These are phyloP conservation scores for Steinernema scapterisci DNA, from an alignment of 2,888 invertebrate species.

Conservation along the genomic window DNA sequence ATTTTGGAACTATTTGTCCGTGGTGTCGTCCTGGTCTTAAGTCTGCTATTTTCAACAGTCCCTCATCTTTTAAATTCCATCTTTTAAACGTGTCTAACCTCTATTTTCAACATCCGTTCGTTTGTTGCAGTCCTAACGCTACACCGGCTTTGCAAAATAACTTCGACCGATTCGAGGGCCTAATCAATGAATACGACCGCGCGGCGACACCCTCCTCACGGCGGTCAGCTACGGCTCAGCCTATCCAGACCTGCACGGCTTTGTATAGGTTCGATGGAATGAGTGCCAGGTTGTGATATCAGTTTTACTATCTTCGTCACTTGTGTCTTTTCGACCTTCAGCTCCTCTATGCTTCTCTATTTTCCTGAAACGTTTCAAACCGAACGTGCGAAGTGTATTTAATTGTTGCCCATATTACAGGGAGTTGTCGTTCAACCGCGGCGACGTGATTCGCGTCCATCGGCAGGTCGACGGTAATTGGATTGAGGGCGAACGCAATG, in stretches of 20 bases:
- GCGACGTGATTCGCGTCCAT: constrained; percentile 58
- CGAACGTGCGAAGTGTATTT: not conserved
- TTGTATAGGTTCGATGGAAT: constrained; percentile 53
- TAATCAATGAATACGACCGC: constrained; percentile 51
- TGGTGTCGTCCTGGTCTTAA: not conserved
- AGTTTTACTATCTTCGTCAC: not conserved
- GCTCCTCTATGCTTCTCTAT: not conserved
- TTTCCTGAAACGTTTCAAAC: not conserved
- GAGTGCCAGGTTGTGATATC: constrained; percentile 39
- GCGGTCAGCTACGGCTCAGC: constrained; percentile 26
- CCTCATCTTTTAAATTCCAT: not conserved
- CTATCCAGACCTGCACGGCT: constrained; percentile 49
- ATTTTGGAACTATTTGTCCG: not conserved
- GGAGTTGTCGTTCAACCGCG: constrained; percentile 58
- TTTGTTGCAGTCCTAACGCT: constrained; percentile 52
- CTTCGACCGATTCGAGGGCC: constrained; percentile 56
- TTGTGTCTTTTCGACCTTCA: constrained; percentile 28
- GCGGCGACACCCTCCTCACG: constrained; percentile 35
- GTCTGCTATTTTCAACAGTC: not conserved
- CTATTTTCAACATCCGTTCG: not conserved
- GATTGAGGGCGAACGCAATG: constrained; percentile 64
- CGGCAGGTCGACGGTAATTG: constrained; percentile 61
- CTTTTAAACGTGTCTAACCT: constrained; percentile 11
- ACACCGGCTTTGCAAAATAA: constrained; percentile 58
- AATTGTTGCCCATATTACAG: constrained; percentile 42